Evolutionary conservation across 92 coral and sea anemone genomes (phyloP), one percentile per base, ranked within the genome.

Genomic region (Epizoanthus illoricatus): DNA sequence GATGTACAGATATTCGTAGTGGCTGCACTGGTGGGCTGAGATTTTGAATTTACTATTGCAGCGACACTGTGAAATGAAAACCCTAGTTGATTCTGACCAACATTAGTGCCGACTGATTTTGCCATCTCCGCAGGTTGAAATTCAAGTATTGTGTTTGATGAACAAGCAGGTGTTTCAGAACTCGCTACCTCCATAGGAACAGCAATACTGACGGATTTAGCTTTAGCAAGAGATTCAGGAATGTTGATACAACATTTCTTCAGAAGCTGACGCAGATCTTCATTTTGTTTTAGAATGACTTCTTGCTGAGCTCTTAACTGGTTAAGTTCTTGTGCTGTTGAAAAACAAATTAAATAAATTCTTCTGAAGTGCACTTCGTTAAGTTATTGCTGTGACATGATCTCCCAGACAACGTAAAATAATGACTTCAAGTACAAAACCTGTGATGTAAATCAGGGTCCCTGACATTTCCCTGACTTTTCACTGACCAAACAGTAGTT

Each of bases 291-390:
- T 19, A 86, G 86, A 12, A 79, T 80, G n/a, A 69, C 65, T 71
- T 86, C 84, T 47, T 88, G 81, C 84, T 81, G 92, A n/a, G 66
- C 76, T 71, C 75, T 91, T 13, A 93, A 87, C 3, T 81, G 84
- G 66, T 84, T 71, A 68, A 84, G 83, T 47, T 93, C 94, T 81
- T 86, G 88, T 75, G 87, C 97, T 93, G 89, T 18, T 60, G 65
- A 65, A 59, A 19, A 86, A 65, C 62, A 70, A 49, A 11, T 54
- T 23, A 36, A 52, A 45, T 45, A 45, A 45, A 45, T 45, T 45
- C 6, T 7, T 45, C 49, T 45, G 49, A 45, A 45, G 49, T 45
- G 9, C 49, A 28, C 36, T 28, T 28, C 36, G 2, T 28, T 28
- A 45, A 45, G 49, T 45, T 7, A 45, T 45, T 45, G 49, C 49